Percentiles rank a stretch among this genome's conserved stretches.
phyloP scores from a whole-genome alignment of 2,113 vertebrate genomes.

The Tupaia chinensis region DNA sequence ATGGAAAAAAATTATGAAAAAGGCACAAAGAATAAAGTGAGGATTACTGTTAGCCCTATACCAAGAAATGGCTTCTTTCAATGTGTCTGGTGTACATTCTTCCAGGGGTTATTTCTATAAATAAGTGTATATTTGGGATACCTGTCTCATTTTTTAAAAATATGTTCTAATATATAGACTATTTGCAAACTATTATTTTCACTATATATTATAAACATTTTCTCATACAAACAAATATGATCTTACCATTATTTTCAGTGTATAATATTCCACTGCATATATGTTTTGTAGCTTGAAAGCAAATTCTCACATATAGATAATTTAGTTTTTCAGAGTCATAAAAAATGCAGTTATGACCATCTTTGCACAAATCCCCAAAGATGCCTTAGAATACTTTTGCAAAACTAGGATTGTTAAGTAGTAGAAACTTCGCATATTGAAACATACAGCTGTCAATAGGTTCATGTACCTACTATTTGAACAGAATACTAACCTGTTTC shows the following conservation, averaged over 20 bases:
- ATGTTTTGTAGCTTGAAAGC: not conserved
- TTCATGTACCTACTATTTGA: too few relatives aligned
- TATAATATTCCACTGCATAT: not conserved
- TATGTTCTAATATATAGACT: not conserved
- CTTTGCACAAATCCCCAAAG: not conserved
- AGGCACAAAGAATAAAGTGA: not conserved
- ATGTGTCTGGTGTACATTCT: not conserved
- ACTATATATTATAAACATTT: not conserved
- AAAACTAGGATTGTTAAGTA: not conserved
- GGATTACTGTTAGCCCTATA: not conserved
- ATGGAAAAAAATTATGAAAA: not conserved
- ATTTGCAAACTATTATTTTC: conserved; percentile 30
- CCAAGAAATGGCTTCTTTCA: not conserved
- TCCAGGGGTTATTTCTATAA: conserved; percentile 12
- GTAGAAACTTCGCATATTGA: not conserved
- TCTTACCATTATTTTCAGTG: conserved; percentile 34
- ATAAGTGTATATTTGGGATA: conserved; percentile 1
- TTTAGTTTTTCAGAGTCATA: not conserved
- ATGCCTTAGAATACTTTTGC: conserved; percentile 28
- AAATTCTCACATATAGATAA: not conserved
- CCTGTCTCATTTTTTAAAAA: conserved; percentile 33
- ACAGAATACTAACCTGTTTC: too few relatives aligned
- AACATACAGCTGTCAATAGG: not conserved
- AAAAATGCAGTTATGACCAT: not conserved
- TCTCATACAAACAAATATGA: not conserved